These are phyloP conservation scores for Columba livia DNA, from an alignment of 2,113 vertebrate genomes.

Conservation along the genomic window DNA sequence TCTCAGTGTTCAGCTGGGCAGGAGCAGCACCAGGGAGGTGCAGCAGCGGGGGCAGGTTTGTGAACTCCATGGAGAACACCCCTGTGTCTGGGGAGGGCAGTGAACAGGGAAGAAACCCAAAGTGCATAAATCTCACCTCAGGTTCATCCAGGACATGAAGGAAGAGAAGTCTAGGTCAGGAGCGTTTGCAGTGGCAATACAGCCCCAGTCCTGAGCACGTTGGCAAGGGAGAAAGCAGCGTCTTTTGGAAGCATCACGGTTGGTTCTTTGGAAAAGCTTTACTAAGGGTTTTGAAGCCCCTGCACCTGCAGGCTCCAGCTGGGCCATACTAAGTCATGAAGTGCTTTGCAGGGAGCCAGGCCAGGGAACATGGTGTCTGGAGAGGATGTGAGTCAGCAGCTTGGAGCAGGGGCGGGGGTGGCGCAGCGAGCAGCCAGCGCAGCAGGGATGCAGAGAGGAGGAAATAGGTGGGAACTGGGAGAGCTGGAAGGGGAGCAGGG, in stretches of 20 bases:
- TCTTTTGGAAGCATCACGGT: not conserved
- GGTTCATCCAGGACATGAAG: not conserved
- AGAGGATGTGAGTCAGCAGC: conserved; percentile 62
- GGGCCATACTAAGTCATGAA: not conserved
- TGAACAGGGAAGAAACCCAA: not conserved
- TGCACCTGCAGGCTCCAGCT: not conserved
- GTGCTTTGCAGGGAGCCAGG: not conserved
- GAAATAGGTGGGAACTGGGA: not conserved
- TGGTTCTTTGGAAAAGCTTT: not conserved
- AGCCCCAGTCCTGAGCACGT: rapidly evolving
- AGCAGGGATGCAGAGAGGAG: rapidly evolving
- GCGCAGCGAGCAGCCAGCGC: not conserved
- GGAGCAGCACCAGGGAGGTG: not conserved
- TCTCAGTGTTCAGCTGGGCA: not conserved
- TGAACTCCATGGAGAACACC: not conserved
- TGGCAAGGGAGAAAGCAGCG: not conserved
- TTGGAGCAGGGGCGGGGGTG: not conserved
- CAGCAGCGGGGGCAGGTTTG: not conserved
- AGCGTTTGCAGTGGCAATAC: rapidly evolving
- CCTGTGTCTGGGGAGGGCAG: not conserved
- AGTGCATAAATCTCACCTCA: not conserved
- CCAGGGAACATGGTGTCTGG: not conserved
- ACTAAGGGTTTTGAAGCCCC: rapidly evolving
- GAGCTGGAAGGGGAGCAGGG: not conserved
- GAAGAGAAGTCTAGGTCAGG: not conserved